Evolutionary conservation across 2,888 invertebrate genomes (phyloP).

Genomic region (Cosmorhoe ocellata): DNA sequence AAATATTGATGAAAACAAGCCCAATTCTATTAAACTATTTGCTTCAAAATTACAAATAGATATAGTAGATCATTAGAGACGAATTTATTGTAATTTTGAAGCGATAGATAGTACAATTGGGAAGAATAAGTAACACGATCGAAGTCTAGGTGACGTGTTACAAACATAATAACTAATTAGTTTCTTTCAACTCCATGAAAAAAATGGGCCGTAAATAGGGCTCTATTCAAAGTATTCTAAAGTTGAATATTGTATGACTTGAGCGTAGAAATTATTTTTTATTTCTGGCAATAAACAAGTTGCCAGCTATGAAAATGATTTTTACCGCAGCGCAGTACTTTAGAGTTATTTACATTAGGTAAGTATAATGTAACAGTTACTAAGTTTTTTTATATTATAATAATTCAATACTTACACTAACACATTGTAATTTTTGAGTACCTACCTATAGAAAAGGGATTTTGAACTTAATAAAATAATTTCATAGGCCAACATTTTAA

Average conservation of each 20-base stretch:
- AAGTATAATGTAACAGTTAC: constrained; percentile 3
- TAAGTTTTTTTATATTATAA: constrained; percentile 5
- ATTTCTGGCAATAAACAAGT: constrained; percentile 12
- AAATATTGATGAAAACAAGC: no score
- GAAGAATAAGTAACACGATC: no score
- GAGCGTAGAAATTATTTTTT: constrained; percentile 11
- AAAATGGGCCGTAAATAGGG: no score
- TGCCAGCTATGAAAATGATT: constrained; percentile 14
- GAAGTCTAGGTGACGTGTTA: no score
- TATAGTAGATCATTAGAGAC: no score
- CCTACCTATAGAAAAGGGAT: background rate
- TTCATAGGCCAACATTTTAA: background rate
- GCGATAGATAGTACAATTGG: no score
- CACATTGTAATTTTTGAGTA: background rate
- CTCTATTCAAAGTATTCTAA: no score
- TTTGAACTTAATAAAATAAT: background rate
- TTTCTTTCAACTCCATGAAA: no score
- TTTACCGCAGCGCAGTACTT: constrained; percentile 11
- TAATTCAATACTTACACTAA: background rate
- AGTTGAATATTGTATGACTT: constrained; percentile 17
- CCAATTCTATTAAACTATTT: no score
- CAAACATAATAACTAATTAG: no score
- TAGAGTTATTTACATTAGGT: constrained; percentile 2
- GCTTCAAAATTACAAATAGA: no score
- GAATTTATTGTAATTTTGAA: no score